A percentile compares a stretch with the other conserved stretches of the same genome.
Conservation (phyloP, 2,113 vertebrate genomes). For the Crocuta crocuta region DNA sequence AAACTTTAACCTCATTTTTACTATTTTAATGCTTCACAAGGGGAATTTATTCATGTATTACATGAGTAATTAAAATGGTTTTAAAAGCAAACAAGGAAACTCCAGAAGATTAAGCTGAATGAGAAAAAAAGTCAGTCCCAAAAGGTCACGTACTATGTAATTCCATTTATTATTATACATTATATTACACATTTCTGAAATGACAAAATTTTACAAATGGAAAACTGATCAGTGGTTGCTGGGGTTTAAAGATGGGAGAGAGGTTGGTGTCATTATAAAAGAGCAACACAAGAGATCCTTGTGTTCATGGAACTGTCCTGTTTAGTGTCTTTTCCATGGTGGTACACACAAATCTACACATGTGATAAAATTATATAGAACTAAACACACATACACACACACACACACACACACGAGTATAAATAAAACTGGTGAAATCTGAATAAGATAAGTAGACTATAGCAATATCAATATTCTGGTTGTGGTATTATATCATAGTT, state of each 20-base stretch:
- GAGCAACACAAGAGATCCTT: not conserved
- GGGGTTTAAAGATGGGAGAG: not conserved
- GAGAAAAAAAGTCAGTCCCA: not conserved
- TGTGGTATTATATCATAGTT: not conserved
- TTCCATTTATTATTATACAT: not conserved
- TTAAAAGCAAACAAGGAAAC: conserved; percentile 41
- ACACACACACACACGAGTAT: not conserved
- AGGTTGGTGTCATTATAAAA: not conserved
- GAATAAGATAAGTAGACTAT: not conserved
- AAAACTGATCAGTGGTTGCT: not conserved
- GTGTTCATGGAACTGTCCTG: not conserved
- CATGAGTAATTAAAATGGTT: conserved; percentile 36
- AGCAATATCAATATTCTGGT: not conserved
- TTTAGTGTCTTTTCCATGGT: not conserved
- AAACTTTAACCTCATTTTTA: conserved; percentile 7
- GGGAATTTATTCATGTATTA: conserved; percentile 41
- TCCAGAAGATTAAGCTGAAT: not conserved
- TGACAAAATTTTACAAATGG: conserved; percentile 53
- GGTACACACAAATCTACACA: not conserved
- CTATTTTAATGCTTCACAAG: conserved; percentile 27
- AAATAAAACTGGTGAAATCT: not conserved
- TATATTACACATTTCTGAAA: conserved; percentile 20
- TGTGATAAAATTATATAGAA: not conserved
- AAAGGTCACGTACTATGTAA: conserved; percentile 22
- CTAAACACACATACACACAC: not conserved